These are phyloP conservation scores for Apodemus sylvaticus DNA, from an alignment of 2,113 vertebrate species.

Conservation along the genomic window DNA sequence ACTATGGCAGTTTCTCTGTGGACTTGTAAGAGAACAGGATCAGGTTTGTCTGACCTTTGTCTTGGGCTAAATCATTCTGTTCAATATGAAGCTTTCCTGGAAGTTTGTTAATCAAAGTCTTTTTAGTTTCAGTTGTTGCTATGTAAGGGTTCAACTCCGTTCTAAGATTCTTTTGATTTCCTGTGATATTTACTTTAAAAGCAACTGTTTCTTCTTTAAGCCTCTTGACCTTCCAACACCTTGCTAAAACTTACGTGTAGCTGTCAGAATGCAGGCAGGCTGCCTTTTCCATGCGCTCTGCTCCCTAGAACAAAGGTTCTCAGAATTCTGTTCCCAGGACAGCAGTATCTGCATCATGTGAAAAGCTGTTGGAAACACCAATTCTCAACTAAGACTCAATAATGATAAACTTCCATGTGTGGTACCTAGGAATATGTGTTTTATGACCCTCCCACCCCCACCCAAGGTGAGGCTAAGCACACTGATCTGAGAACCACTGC, in stretches of 20 bases:
- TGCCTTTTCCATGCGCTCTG: background rate
- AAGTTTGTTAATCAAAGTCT: background rate
- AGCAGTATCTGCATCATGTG: background rate
- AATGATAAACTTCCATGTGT: background rate
- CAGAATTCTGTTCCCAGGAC: background rate
- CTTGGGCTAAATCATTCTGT: background rate
- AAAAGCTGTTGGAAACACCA: background rate
- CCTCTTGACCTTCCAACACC: background rate
- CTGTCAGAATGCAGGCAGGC: background rate
- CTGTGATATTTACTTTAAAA: slow-evolving; percentile 20
- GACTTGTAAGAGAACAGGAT: background rate
- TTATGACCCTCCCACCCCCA: background rate
- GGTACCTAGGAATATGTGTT: background rate
- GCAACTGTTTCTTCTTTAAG: slow-evolving; percentile 1
- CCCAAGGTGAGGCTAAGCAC: background rate
- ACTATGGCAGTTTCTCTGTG: background rate
- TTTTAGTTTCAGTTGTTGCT: background rate
- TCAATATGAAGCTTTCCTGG: slow-evolving; percentile 2
- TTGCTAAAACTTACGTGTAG: background rate
- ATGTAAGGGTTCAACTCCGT: background rate
- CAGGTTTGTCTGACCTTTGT: background rate
- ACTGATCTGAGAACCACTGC: background rate
- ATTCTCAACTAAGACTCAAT: background rate
- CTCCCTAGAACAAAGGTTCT: background rate
- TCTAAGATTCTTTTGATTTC: background rate